A percentile compares a stretch with the other conserved stretches of the same genome.
Conservation (phyloP, 2,797 vertebrate genomes). For the Lepilemur septentrionalis region DNA sequence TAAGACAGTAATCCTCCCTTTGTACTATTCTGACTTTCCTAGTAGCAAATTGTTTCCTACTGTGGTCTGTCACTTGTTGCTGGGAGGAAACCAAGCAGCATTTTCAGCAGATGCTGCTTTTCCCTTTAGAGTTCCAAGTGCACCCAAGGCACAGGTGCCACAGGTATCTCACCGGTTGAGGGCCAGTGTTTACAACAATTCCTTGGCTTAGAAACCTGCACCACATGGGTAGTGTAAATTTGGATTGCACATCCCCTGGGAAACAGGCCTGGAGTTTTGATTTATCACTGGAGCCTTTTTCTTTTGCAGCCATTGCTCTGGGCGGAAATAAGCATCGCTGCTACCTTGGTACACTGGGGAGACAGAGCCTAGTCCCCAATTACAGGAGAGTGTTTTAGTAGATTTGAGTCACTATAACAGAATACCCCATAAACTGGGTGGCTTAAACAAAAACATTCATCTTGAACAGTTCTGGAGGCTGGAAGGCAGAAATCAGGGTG, state of each 20-base stretch:
- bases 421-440: too few relatives aligned
- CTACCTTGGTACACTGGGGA: neutral
- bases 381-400: neutral
- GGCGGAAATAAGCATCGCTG: neutral
- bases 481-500: neutral
- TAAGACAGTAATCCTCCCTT: neutral
- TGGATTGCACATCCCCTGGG: neutral
- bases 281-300: neutral
- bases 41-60: neutral
- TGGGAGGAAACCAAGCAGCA: neutral
- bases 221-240: fast-evolving
- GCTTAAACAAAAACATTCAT: neutral
- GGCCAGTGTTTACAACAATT: neutral
- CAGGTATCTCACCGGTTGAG: neutral
- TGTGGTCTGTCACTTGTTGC: neutral
- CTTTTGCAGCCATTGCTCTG: neutral
- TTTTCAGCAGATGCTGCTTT: neutral
- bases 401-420: too few relatives aligned
- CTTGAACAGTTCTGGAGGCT: neutral
- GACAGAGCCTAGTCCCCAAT: neutral
- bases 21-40: neutral
- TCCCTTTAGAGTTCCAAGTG: neutral
- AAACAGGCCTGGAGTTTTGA: neutral
- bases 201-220: neutral
- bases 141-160: neutral